These are phyloP conservation scores for Allophyes oxyacanthae DNA, from an alignment of 2,888 invertebrate genomes.

Conservation along the genomic window DNA sequence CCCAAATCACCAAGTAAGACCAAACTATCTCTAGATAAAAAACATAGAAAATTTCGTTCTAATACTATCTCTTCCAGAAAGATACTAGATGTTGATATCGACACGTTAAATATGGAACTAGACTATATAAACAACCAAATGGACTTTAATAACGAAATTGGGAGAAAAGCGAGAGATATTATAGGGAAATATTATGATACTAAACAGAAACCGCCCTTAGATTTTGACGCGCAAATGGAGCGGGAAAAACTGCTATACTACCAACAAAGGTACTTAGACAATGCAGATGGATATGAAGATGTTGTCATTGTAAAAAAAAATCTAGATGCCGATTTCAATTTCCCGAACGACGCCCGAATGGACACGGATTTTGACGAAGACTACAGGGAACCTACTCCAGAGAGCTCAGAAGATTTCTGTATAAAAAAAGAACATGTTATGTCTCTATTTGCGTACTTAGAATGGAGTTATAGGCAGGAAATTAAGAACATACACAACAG, in stretches of 20 bases:
- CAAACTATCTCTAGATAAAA: constrained; percentile 62
- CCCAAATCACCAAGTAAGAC: constrained; percentile 57
- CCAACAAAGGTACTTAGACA: constrained; percentile 83
- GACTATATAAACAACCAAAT: constrained; percentile 83
- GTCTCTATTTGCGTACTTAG: constrained; percentile 94
- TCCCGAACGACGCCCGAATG: constrained; percentile 83
- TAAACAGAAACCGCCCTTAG: constrained; percentile 75
- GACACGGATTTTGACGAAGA: constrained; percentile 85
- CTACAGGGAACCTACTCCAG: constrained; percentile 80
- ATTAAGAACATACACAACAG: constrained; percentile 90
- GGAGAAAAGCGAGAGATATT: constrained; percentile 82
- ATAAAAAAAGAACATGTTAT: constrained; percentile 93
- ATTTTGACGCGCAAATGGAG: constrained; percentile 88
- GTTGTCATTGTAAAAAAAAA: constrained; percentile 86
- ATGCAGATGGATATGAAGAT: constrained; percentile 83
- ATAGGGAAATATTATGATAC: constrained; percentile 80
- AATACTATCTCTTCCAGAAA: constrained; percentile 65
- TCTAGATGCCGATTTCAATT: constrained; percentile 86
- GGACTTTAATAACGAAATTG: constrained; percentile 83
- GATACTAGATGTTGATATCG: constrained; percentile 79
- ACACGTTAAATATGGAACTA: constrained; percentile 80
- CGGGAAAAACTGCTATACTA: constrained; percentile 84
- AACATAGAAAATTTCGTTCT: constrained; percentile 60
- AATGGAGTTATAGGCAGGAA: constrained; percentile 93
- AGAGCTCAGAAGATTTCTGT: constrained; percentile 85